A percentile compares a stretch with the other conserved stretches of the same genome.
Conservation (phyloP, 2,113 vertebrate genomes). For the Hydropotes inermis region DNA sequence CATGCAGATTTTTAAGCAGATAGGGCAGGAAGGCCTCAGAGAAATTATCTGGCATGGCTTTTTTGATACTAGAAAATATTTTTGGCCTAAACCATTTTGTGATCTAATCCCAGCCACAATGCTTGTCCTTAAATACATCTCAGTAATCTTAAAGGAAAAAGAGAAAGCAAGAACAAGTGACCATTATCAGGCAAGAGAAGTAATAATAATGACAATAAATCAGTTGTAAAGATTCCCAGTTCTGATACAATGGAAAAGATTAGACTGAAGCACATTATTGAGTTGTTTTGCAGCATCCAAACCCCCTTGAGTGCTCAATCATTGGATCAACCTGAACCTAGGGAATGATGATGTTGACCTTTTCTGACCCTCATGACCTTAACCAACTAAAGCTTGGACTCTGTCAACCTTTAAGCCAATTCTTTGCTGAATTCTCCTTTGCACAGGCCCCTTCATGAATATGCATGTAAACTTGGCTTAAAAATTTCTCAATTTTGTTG, state of each 20-base stretch:
- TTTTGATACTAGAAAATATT: neutral
- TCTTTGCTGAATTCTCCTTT: neutral
- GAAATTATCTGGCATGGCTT: neutral
- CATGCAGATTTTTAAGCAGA: neutral
- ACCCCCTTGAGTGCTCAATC: neutral
- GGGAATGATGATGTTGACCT: neutral
- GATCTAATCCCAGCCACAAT: neutral
- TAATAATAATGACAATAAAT: neutral
- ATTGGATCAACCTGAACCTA: neutral
- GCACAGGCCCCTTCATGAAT: neutral
- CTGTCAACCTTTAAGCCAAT: neutral
- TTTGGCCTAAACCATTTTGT: neutral
- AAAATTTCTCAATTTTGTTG: neutral
- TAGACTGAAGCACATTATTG: neutral
- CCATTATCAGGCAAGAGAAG: neutral
- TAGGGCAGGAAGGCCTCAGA: neutral
- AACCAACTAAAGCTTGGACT: neutral
- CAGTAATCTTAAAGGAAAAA: neutral
- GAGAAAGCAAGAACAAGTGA: neutral
- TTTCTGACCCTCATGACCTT: neutral
- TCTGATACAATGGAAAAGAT: neutral
- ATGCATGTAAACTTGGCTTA: neutral
- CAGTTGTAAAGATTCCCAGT: neutral
- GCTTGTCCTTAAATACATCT: neutral
- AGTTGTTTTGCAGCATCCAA: neutral